Percentiles rank a stretch among this genome's conserved stretches.
Conservation (phyloP, 2,797 vertebrate species). For the Heliangelus exortis region DNA sequence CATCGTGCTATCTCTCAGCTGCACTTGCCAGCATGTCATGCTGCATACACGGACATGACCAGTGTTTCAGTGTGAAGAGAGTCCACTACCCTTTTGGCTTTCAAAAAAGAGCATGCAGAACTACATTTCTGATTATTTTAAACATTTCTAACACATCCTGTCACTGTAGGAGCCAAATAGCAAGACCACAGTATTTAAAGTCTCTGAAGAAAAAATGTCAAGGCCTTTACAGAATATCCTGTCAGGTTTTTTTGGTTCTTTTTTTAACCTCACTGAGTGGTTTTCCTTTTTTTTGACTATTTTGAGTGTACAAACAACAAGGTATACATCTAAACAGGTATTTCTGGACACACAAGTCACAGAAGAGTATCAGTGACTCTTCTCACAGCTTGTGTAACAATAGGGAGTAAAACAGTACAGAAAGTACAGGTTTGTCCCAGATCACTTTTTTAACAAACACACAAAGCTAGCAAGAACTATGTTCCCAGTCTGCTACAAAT, state of each 20-base stretch:
- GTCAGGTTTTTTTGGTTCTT: background rate
- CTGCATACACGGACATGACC: background rate
- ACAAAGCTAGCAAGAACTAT: background rate
- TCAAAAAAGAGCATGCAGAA: background rate
- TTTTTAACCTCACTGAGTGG: background rate
- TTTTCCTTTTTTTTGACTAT: slow-evolving; percentile 10
- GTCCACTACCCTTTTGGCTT: background rate
- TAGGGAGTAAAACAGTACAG: background rate
- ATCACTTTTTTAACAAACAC: background rate
- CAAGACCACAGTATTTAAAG: background rate
- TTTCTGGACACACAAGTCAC: background rate
- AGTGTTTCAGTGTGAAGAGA: background rate
- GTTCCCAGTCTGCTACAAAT: slow-evolving; percentile 28
- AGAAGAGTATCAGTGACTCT: background rate
- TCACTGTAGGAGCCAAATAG: background rate
- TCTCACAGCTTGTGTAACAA: background rate
- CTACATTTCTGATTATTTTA: slow-evolving; percentile 8
- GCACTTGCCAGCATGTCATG: background rate
- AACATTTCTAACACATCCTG: background rate
- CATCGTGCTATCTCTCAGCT: background rate
- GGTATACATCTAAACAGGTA: background rate
- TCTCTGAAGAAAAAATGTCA: background rate
- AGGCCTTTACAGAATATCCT: slow-evolving; percentile 3
- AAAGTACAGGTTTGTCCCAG: slow-evolving; percentile 12
- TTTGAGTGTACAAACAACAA: background rate